Conservation (phyloP, 2,797 vertebrate species). For the Phalanger gymnotis region DNA sequence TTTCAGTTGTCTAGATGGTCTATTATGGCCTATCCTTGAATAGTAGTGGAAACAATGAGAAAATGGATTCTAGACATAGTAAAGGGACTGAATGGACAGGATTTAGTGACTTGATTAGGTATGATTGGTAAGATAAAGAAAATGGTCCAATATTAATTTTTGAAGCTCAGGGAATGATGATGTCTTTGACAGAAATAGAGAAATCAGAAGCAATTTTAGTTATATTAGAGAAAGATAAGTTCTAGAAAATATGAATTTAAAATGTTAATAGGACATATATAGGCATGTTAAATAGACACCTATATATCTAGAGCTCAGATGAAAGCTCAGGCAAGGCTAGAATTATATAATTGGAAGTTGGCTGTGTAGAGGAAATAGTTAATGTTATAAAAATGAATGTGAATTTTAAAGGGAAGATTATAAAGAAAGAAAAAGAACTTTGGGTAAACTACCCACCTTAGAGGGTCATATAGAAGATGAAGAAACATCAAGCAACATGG, state of each 20-base stretch:
- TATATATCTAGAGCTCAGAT: neutral
- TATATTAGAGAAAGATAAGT: neutral
- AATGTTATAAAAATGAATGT: neutral
- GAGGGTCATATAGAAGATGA: neutral
- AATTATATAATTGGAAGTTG: neutral
- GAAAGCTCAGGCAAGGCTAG: neutral
- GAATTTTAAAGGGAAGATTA: neutral
- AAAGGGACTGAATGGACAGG: neutral
- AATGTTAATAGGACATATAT: neutral
- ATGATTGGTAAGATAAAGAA: neutral
- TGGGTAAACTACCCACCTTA: neutral
- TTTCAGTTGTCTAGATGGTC: neutral
- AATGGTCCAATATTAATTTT: neutral
- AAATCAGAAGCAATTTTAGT: neutral
- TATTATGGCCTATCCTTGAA: neutral
- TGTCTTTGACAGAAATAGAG: neutral
- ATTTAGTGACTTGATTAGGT: neutral
- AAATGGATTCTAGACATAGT: neutral
- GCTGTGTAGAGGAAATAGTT: neutral
- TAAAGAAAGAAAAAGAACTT: neutral
- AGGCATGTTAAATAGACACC: neutral
- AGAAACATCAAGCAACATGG: neutral
- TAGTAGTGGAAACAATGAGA: neutral
- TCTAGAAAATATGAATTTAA: neutral
- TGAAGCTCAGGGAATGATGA: neutral